Base-by-base conservation (phyloP, 2,797 vertebrate species). In the Paguma larvata region DNA sequence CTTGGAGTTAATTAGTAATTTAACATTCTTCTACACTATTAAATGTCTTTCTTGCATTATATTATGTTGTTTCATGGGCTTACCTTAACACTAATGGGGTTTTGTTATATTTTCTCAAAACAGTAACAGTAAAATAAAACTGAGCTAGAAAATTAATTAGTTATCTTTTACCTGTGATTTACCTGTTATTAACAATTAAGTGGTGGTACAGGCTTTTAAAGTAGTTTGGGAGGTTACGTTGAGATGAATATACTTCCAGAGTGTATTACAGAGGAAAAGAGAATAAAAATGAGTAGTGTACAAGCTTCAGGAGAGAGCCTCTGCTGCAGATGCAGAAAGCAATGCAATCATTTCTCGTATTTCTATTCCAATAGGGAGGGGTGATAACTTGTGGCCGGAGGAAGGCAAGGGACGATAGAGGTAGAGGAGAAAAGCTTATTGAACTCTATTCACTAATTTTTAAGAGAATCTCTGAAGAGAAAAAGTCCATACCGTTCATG, bases 21-120 rank as follows among this genome's bases (percentile, higher is more conserved):
- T 99, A 99, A 99, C 99, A 99, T 99, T 99, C 99, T 97, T 98
- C 98, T 97, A 98, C 27, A 97, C 99, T 99, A 99, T 99, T 99
- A 99, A 99, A 99, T 99, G 99, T 99, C 99, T 99, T 99, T 98
- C 98, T 99, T 99, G 99, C 98, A 98, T 99, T 99, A 99, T 99
- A 99, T 99, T 99, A 99, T 98, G 98, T 99, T 99, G 99, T 99
- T 99, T 99, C 99, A 99, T 99, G 98, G 98, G 98, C 99, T 98
- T 99, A 99, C 99, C 99, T 99, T 99, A 99, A 99, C 99, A 99
- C 99, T 99, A 99, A 99, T 99, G 98, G 99, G 99, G 98, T 99
- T 99, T 99, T 98, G 99, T 99, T 99, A 98, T 99, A 99, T 99
- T 99, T 99, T 98, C 98, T 98, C 98, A 99, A 99, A 99, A 99